phyloP scores from a whole-genome alignment of 2,113 vertebrate species.

The Crypturellus undulatus region DNA sequence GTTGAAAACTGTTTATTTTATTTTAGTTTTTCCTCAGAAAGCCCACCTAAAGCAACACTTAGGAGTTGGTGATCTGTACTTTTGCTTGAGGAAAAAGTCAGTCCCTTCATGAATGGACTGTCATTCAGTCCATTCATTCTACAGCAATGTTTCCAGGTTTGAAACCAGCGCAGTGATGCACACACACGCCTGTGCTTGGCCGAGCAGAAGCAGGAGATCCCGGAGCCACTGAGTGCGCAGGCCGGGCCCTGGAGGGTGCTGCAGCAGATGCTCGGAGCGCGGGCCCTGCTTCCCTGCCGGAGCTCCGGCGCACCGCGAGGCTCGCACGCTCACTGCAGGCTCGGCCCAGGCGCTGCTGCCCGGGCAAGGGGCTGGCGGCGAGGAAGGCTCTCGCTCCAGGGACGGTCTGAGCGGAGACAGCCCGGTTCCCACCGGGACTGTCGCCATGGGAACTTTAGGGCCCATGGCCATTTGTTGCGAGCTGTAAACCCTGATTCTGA shows the following conservation, averaged over 20 bases:
- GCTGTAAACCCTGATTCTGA: constrained; percentile 64
- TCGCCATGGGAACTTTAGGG: constrained; percentile 68
- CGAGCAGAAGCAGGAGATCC: neutral
- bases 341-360: neutral
- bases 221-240: neutral
- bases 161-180: neutral
- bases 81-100: neutral
- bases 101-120: neutral
- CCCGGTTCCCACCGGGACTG: constrained; percentile 12
- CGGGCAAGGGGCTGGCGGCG: neutral
- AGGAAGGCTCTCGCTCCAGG: neutral
- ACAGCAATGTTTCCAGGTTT: neutral
- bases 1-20: neutral
- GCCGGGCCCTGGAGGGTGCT: neutral
- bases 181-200: neutral
- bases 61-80: neutral
- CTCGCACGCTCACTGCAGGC: neutral
- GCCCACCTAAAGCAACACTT: neutral
- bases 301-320: too few species aligned
- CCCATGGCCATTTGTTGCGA: neutral
- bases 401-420: neutral
- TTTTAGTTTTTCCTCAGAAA: neutral
- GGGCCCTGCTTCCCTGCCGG: fast-evolving
- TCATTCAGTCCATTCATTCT: neutral
- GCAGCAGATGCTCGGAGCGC: neutral